Conservation (phyloP, 2,888 invertebrate genomes). For the Drosophila seclusa region DNA sequence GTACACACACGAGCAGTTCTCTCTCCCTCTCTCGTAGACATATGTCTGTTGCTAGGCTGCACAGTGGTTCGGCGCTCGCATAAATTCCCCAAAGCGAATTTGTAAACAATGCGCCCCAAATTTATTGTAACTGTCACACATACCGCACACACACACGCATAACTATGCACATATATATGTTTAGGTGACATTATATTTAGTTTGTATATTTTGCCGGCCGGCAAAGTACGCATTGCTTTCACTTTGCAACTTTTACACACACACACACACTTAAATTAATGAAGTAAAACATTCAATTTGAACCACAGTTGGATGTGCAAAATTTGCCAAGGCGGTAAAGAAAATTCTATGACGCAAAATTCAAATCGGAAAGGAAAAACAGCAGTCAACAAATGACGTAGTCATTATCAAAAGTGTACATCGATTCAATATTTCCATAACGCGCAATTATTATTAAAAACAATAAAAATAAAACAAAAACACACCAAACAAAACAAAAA, state of each 20-base stretch:
- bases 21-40: conserved; percentile 18
- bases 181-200: conserved; percentile 1
- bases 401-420: conserved; percentile 5
- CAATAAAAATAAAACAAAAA: conserved; percentile 18
- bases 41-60: conserved; percentile 18
- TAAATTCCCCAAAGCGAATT: conserved; percentile 25
- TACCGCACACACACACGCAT: conserved; percentile 4
- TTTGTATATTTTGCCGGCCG: conserved; percentile 43
- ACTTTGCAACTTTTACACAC: conserved; percentile 9
- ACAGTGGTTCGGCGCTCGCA: conserved; percentile 44
- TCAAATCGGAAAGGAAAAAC: conserved; percentile 27
- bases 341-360: conserved; percentile 41
- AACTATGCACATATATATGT: not conserved
- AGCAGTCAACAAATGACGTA: conserved; percentile 39
- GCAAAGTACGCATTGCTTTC: conserved; percentile 28
- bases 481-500: conserved; percentile 25
- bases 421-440: conserved; percentile 52
- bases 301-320: conserved; percentile 38
- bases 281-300: conserved; percentile 8
- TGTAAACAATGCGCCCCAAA: conserved; percentile 33
- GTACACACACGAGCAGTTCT: conserved; percentile 25
- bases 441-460: conserved; percentile 55
- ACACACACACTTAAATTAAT: conserved; percentile 14
- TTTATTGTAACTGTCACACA: conserved; percentile 6
- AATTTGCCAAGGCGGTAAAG: conserved; percentile 29